Evolutionary conservation across 2,888 invertebrate genomes (phyloP), one percentile per base, ranked within the genome.

Genomic region (Nomada fucata): DNA sequence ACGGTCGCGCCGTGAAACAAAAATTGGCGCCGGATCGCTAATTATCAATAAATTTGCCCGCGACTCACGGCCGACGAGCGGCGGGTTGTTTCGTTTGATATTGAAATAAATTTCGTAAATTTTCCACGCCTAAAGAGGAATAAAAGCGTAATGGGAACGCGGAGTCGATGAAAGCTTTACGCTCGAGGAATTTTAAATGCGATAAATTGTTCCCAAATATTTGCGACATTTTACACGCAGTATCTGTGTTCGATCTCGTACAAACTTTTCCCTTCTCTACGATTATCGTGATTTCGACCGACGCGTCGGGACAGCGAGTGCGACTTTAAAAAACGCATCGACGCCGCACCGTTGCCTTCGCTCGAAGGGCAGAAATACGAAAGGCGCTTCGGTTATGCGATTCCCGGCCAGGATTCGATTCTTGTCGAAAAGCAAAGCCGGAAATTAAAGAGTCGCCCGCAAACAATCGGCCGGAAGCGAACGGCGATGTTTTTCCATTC

Each of bases 401-500:
- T 65, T 11, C 18, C 13, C 44, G 29, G n/a, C n/a, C 10, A 44
- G 53, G 69, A 71, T 71, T 23, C 72, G 61, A 44, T 15, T 44
- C 13, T 53, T 29, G 26, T 13, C 36, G 52, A 36, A 53, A 53
- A 29, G 65, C 60, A 9, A 55, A 52, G 53, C 80, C 79, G 80
- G 79, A 80, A 80, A 79, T 80, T 80, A 72, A 80, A 80, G 55
- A 63, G 42, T 55, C 72, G 26, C 29, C 61, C 52, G 50, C 69
- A 29, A 78, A 78, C 63, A 63, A 55, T 11, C 55, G 42, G 42
- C 72, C 71, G 79, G 79, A 79, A 60, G 42, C 13, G 42, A 50
- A 13, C 60, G 11, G 20, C 44, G 52, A 47, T 52, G 64, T 47
- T 47, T 79, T 60, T 70, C 64, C 60, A 29, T 79, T 53, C 69